Evolutionary conservation across 2,797 vertebrate genomes (phyloP).

Genomic region (Sarcophilus harrisii): DNA sequence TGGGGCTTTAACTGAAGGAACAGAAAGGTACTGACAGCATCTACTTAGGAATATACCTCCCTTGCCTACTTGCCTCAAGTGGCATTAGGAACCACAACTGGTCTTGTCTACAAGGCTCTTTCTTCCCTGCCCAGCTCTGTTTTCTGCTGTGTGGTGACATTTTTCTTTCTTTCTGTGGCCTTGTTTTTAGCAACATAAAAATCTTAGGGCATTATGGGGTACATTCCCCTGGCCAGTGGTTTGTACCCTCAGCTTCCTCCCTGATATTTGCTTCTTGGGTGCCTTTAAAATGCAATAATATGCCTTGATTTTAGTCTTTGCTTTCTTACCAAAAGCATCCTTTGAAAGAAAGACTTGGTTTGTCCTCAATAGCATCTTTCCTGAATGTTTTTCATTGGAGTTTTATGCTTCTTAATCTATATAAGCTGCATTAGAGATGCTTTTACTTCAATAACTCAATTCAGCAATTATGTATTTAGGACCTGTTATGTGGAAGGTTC

Average conservation of each 20-base stretch:
- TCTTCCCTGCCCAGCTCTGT: background rate
- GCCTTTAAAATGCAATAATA: background rate
- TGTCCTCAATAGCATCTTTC: background rate
- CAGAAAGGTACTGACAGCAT: background rate
- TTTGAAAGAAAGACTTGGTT: accelerated
- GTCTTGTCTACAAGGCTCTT: background rate
- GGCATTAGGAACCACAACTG: background rate
- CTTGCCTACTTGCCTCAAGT: background rate
- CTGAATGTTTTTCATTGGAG: background rate
- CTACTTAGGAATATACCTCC: background rate
- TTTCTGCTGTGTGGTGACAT: background rate
- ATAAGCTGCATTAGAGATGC: background rate
- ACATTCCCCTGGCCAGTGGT: background rate
- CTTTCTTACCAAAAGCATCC: background rate
- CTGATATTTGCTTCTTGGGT: background rate
- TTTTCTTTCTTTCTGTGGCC: background rate
- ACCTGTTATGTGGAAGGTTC: background rate
- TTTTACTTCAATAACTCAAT: background rate
- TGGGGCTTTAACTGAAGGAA: background rate
- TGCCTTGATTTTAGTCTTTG: background rate
- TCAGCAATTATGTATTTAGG: background rate
- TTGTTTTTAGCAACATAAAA: background rate
- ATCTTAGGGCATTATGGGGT: background rate
- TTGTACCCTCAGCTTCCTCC: background rate
- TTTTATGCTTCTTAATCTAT: background rate